Evolutionary conservation across 1,140 invertebrate species (phyloP).

Genomic region (Dolichoris vasculosae): DNA sequence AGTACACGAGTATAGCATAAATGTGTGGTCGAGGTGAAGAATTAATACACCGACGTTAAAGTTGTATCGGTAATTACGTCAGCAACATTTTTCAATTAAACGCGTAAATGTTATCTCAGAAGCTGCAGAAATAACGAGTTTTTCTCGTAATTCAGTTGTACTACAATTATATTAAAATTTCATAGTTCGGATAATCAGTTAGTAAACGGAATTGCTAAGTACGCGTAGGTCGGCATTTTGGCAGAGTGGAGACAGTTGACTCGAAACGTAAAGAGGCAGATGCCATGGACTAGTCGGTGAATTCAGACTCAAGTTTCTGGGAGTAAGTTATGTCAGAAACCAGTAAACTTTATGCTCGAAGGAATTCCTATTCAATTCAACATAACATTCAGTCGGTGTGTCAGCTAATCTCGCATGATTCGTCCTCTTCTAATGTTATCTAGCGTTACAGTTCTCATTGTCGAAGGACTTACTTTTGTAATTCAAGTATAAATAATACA

Average conservation of each 20-base stretch:
- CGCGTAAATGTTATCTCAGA: not conserved
- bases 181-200: conserved; percentile 9
- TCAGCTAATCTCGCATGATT: conserved; percentile 36
- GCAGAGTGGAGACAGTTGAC: conserved; percentile 21
- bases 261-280: conserved; percentile 37
- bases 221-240: not conserved
- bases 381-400: conserved; percentile 47
- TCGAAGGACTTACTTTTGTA: conserved; percentile 1
- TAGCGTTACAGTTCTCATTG: conserved; percentile 11
- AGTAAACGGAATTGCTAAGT: conserved; percentile 3
- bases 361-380: conserved; percentile 62
- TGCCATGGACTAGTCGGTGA: conserved; percentile 33
- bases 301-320: conserved; percentile 52
- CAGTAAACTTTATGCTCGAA: conserved; percentile 56
- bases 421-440: not conserved
- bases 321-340: conserved; percentile 57
- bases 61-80: too few relatives aligned
- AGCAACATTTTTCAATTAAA: not conserved
- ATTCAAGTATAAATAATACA: not conserved
- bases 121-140: not conserved
- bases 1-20: too few relatives aligned
- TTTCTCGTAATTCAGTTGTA: not conserved
- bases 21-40: too few relatives aligned
- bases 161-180: not conserved
- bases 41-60: too few relatives aligned